Evolutionary conservation across 35 echinoderm and acorn worm genomes (phyloP).

Genomic region (Diadema setosum): DNA sequence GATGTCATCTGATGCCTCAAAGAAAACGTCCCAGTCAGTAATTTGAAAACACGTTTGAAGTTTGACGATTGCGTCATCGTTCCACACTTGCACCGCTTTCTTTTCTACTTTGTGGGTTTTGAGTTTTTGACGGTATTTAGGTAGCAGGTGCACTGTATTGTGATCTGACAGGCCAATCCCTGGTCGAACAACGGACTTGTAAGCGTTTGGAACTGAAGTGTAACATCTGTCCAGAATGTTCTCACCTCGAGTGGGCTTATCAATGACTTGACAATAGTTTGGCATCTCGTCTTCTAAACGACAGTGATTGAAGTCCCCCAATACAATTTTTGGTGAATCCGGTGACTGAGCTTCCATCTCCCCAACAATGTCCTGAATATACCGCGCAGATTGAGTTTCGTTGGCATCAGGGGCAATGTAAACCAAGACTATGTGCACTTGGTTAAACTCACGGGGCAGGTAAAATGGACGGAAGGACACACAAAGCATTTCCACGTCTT

Average conservation of each 20-base stretch:
- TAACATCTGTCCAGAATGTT: background rate
- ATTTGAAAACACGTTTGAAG: background rate
- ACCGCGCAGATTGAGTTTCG: background rate
- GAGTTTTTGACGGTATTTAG: constrained; percentile 2
- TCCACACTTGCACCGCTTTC: background rate
- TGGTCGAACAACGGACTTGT: background rate
- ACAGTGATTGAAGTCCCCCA: constrained; percentile 39
- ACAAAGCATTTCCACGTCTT: constrained; percentile 3
- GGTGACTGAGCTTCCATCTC: background rate
- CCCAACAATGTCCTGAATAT: background rate
- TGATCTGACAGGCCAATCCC: constrained; percentile 1
- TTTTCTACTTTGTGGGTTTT: background rate
- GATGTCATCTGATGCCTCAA: background rate
- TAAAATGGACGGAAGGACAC: constrained; percentile 26
- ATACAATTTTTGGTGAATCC: constrained; percentile 31
- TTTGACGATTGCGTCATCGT: background rate
- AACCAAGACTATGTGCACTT: constrained; percentile 12
- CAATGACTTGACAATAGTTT: background rate
- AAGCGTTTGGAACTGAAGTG: background rate
- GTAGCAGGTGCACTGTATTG: background rate
- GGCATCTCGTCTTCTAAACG: background rate
- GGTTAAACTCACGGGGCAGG: constrained; percentile 19
- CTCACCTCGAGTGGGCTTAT: background rate
- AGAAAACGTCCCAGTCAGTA: background rate
- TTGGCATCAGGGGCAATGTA: constrained; percentile 5